These are phyloP conservation scores for Morpho deidamia DNA, from an alignment of 2,888 invertebrate genomes.

Conservation along the genomic window DNA sequence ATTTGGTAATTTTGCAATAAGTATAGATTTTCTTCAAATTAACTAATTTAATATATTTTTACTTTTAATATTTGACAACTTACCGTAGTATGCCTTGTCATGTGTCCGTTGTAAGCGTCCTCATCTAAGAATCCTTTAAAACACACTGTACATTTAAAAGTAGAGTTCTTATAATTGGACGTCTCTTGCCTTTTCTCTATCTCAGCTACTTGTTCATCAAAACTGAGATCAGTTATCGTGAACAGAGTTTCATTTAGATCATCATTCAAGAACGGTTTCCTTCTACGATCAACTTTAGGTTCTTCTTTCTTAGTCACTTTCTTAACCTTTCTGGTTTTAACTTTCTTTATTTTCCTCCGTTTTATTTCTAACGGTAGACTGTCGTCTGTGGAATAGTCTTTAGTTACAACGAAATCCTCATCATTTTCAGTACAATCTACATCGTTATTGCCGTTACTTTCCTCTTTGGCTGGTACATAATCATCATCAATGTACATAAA, in stretches of 20 bases:
- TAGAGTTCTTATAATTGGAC: conserved; percentile 55
- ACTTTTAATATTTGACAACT: conserved; percentile 31
- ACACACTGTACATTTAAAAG: conserved; percentile 57
- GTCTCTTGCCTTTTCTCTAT: conserved; percentile 56
- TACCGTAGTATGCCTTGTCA: conserved; percentile 54
- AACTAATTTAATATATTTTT: too few relatives aligned
- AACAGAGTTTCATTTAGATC: conserved; percentile 60
- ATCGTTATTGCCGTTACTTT: conserved; percentile 6
- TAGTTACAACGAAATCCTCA: conserved; percentile 22
- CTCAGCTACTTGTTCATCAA: conserved; percentile 60
- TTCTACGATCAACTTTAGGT: conserved; percentile 52
- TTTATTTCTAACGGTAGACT: conserved; percentile 42
- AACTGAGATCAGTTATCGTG: conserved; percentile 48
- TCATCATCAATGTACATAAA: conserved; percentile 9
- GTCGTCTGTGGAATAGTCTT: conserved; percentile 46
- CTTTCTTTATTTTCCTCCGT: conserved; percentile 31
- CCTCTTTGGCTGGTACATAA: conserved; percentile 4
- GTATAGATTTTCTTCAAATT: too few relatives aligned
- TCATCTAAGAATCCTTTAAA: conserved; percentile 62
- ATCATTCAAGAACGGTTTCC: conserved; percentile 58
- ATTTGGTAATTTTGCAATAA: too few relatives aligned
- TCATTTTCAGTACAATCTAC: conserved; percentile 15
- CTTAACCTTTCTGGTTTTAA: conserved; percentile 27
- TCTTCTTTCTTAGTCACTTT: conserved; percentile 28
- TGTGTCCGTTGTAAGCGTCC: conserved; percentile 56